phyloP scores from a whole-genome alignment of 2,113 vertebrate species.

The Pardalotus punctatus region DNA sequence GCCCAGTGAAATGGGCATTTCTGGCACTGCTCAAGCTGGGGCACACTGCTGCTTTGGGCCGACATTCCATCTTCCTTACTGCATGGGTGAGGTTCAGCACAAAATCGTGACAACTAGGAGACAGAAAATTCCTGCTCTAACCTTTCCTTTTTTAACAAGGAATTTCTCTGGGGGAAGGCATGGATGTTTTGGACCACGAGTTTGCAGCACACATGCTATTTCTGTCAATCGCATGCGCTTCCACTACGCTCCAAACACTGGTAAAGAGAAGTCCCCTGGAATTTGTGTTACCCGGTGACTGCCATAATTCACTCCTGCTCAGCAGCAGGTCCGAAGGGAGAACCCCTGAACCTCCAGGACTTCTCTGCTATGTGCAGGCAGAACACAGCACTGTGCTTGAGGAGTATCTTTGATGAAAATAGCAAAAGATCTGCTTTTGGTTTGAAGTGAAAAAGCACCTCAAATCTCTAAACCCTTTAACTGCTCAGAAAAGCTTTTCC shows the following conservation, averaged over 20 bases:
- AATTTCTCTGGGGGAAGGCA: neutral
- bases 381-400: neutral
- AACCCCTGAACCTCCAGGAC: neutral
- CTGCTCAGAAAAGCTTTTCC: neutral
- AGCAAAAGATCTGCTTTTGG: neutral
- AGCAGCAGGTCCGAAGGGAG: neutral
- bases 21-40: neutral
- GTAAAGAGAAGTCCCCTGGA: neutral
- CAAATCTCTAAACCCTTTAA: neutral
- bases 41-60: neutral
- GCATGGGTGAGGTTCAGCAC: neutral
- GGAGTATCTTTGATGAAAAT: neutral
- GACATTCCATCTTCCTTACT: neutral
- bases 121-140: neutral
- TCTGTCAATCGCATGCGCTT: neutral
- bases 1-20: neutral
- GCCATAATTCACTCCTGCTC: neutral
- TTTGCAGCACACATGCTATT: neutral
- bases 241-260: neutral
- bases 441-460: neutral
- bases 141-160: neutral
- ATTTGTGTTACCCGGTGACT: neutral
- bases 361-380: accelerated
- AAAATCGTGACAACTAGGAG: neutral
- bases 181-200: neutral